These are phyloP conservation scores for Isichthys henryi DNA, from an alignment of 2,113 vertebrate species.

Conservation along the genomic window DNA sequence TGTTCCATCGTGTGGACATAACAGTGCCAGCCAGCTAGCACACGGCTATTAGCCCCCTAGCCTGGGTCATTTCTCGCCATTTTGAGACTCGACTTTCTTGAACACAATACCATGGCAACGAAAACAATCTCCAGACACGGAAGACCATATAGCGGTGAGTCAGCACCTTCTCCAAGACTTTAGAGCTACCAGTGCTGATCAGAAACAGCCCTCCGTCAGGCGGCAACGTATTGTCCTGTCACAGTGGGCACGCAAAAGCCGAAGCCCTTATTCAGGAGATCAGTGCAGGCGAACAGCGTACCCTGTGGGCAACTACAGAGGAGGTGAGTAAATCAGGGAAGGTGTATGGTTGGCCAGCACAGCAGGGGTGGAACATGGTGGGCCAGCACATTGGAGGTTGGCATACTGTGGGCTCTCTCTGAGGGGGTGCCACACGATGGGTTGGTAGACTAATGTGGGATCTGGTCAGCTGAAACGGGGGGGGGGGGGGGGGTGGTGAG, in stretches of 20 bases:
- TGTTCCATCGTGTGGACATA: not conserved
- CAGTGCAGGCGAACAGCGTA: not conserved
- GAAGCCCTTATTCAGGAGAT: not conserved
- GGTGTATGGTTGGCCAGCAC: not conserved
- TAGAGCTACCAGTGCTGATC: not conserved
- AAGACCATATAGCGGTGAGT: not conserved
- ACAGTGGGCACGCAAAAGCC: not conserved
- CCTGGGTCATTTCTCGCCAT: not conserved
- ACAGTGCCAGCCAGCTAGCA: not conserved
- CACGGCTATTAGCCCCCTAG: not conserved
- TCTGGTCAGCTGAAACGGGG: not conserved
- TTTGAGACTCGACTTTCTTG: not conserved
- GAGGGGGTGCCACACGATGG: not conserved
- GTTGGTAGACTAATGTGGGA: not conserved
- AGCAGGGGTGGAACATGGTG: constrained; percentile 10
- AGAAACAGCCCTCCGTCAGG: not conserved
- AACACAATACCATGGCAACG: constrained; percentile 17
- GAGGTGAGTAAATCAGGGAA: not conserved
- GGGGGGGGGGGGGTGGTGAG: not conserved
- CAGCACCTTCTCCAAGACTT: constrained; percentile 14
- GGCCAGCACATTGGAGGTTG: not conserved
- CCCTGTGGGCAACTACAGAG: constrained; percentile 2
- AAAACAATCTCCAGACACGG: constrained; percentile 1
- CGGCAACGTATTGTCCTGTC: not conserved
- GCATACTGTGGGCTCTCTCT: constrained; percentile 1